These are phyloP conservation scores for Actinemys pallida DNA, from an alignment of 2,113 vertebrate genomes.

Conservation along the genomic window DNA sequence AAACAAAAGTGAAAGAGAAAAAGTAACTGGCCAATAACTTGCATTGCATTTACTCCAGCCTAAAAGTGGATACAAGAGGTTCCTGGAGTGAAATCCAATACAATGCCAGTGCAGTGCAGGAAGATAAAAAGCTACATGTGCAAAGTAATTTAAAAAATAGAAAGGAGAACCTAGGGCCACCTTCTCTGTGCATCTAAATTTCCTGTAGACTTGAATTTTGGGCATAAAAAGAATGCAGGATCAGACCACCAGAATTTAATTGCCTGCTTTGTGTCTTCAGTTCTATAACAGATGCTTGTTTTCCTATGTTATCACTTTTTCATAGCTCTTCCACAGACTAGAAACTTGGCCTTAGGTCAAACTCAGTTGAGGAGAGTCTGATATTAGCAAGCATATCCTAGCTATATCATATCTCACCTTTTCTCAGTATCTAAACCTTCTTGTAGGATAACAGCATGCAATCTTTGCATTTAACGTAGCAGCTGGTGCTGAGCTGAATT, in stretches of 20 bases:
- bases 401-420: not conserved
- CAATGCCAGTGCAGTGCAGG: not conserved
- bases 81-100: not conserved
- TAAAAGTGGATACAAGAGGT: not conserved
- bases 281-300: not conserved
- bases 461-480: not conserved
- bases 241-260: not conserved
- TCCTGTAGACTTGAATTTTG: not conserved
- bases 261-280: not conserved
- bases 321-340: not conserved
- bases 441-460: not conserved
- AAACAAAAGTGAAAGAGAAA: not conserved
- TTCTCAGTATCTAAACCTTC: not conserved
- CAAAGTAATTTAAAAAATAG: not conserved
- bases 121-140: not conserved
- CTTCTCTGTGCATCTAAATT: not conserved
- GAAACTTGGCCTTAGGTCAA: not conserved
- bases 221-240: not conserved
- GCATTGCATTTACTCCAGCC: not conserved
- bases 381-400: not conserved
- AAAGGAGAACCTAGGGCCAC: not conserved
- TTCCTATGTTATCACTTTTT: not conserved
- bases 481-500: not conserved
- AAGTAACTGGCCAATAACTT: not conserved
- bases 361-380: not conserved